These are phyloP conservation scores for Sarcophaga peregrina DNA, from an alignment of 1,140 invertebrate genomes.

Conservation along the genomic window DNA sequence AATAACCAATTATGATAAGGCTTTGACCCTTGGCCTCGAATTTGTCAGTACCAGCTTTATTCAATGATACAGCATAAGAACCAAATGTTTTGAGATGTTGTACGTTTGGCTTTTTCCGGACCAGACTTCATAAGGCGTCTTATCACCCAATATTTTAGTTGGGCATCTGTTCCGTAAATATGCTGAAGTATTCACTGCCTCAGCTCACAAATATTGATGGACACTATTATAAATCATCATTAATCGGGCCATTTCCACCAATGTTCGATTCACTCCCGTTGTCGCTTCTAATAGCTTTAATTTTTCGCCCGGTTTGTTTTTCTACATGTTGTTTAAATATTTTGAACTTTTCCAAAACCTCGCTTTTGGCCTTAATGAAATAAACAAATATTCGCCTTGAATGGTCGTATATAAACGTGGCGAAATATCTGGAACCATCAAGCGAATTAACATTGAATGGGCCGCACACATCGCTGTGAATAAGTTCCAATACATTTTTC, in stretches of 20 bases:
- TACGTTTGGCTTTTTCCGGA: slow-evolving; percentile 22
- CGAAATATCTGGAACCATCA: slow-evolving; percentile 57
- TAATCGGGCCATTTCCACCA: slow-evolving; percentile 49
- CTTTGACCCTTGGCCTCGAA: slow-evolving; percentile 18
- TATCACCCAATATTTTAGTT: slow-evolving; percentile 16
- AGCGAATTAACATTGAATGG: slow-evolving; percentile 60
- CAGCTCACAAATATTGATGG: slow-evolving; percentile 65
- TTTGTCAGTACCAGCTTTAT: slow-evolving; percentile 15
- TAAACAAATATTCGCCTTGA: slow-evolving; percentile 61
- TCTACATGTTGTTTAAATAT: slow-evolving; percentile 26
- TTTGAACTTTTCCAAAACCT: slow-evolving; percentile 30
- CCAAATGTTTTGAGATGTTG: slow-evolving; percentile 50
- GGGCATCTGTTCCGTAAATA: slow-evolving; percentile 52
- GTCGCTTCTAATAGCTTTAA: slow-evolving; percentile 55
- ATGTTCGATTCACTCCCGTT: slow-evolving; percentile 41
- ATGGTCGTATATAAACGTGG: slow-evolving; percentile 66
- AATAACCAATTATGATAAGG: slow-evolving; percentile 37
- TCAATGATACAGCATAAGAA: neutral
- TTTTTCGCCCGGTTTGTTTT: slow-evolving; percentile 42
- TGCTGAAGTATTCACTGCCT: slow-evolving; percentile 64
- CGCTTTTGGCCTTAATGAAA: slow-evolving; percentile 64
- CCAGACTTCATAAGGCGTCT: slow-evolving; percentile 44
- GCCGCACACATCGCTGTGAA: slow-evolving; percentile 65
- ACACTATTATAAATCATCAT: slow-evolving; percentile 63
- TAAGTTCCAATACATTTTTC: slow-evolving; percentile 53